Conservation (phyloP, 2,888 invertebrate genomes). For the Mantis religiosa region DNA sequence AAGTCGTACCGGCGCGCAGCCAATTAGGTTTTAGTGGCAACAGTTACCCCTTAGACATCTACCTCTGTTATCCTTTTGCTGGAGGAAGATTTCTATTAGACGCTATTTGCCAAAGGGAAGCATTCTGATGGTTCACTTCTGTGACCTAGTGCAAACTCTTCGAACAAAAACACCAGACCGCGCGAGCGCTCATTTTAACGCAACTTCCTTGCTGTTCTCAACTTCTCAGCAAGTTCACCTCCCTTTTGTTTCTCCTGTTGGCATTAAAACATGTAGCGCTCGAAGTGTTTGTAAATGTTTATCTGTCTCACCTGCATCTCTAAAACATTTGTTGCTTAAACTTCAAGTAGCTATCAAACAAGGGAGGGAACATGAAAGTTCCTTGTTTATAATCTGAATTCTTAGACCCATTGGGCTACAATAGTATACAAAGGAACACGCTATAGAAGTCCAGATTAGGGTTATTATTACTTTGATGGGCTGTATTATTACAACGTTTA, state of each 20-base stretch:
- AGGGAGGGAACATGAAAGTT: too few species aligned
- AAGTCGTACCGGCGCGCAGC: not conserved
- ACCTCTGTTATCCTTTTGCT: not conserved
- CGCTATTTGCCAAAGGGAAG: not conserved
- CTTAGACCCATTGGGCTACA: too few species aligned
- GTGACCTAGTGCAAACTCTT: not conserved
- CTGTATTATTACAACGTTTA: too few species aligned
- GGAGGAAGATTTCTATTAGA: not conserved
- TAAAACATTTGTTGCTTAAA: too few species aligned
- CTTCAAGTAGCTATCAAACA: too few species aligned
- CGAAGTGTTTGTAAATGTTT: not conserved
- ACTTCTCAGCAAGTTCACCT: not conserved
- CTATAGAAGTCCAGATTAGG: too few species aligned
- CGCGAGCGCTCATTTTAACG: not conserved
- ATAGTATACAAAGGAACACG: too few species aligned
- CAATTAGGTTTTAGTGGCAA: not conserved
- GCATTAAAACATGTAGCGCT: not conserved
- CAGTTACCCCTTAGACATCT: not conserved
- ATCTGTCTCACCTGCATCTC: not conserved
- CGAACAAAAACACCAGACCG: not conserved
- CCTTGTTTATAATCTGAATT: too few species aligned
- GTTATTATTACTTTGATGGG: too few species aligned
- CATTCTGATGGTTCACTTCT: not conserved
- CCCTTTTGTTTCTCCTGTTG: not conserved
- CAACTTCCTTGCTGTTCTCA: not conserved